A percentile compares a stretch with the other conserved stretches of the same genome.
phyloP scores from a whole-genome alignment of 1,140 invertebrate species.

The Diplogasteroides magnus region DNA sequence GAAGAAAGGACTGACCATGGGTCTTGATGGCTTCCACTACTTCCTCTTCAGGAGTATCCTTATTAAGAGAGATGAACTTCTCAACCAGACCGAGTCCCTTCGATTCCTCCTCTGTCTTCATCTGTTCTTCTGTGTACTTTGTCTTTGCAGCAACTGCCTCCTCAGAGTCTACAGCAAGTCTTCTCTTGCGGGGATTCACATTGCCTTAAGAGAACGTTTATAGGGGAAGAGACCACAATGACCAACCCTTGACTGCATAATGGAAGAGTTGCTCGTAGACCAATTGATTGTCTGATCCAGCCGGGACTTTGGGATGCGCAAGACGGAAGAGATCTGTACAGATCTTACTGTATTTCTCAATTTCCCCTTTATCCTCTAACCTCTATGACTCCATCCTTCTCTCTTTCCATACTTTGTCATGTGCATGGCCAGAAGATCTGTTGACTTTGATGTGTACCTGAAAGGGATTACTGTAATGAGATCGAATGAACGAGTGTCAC shows the following conservation, averaged over 20 bases:
- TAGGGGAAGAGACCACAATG: constrained; percentile 16
- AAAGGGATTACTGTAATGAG: not conserved
- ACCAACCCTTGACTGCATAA: constrained; percentile 36
- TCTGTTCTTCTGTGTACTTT: constrained; percentile 6
- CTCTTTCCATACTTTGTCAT: constrained; percentile 64
- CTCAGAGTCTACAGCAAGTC: not conserved
- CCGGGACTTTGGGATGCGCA: constrained; percentile 58
- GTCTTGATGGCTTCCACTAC: constrained; percentile 56
- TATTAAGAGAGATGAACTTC: constrained; percentile 49
- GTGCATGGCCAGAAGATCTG: constrained; percentile 63
- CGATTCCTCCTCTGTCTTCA: constrained; percentile 9
- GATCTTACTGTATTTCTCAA: not conserved
- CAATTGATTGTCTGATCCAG: constrained; percentile 12
- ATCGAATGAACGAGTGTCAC: too few relatives aligned
- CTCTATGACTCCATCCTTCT: constrained; percentile 67
- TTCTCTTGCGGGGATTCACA: not conserved
- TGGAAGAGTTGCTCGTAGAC: constrained; percentile 44
- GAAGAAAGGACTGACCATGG: constrained; percentile 6
- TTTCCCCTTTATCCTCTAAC: too few relatives aligned
- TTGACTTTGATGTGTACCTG: constrained; percentile 60
- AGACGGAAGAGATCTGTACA: constrained; percentile 64
- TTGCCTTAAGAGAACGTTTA: not conserved
- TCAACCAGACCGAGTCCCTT: constrained; percentile 59
- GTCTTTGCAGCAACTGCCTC: constrained; percentile 7
- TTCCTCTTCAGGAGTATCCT: constrained; percentile 60